These are phyloP conservation scores for Gnathonemus echidnorhynchus DNA, from an alignment of 2,113 vertebrate genomes.

Conservation along the genomic window DNA sequence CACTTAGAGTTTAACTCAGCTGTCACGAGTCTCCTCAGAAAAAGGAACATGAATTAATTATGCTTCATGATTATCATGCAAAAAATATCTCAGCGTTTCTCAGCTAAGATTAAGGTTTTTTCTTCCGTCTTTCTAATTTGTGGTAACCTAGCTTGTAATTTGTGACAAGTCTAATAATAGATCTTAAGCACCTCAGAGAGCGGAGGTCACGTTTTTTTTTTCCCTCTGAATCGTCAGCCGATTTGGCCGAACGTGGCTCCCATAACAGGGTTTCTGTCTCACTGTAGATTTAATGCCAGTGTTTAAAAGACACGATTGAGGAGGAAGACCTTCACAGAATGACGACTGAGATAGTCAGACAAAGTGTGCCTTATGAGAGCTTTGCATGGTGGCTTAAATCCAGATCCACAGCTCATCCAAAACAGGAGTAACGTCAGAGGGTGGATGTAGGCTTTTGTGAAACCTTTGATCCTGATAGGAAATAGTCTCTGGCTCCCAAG, in stretches of 20 bases:
- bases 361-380: background rate
- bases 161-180: background rate
- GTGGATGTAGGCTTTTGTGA: background rate
- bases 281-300: background rate
- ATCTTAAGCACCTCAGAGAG: background rate
- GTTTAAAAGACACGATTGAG: background rate
- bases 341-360: background rate
- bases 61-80: background rate
- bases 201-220: background rate
- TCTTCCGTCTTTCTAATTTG: slow-evolving; percentile 3
- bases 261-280: background rate
- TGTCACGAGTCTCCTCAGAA: slow-evolving; percentile 1
- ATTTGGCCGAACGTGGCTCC: background rate
- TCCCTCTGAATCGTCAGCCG: background rate
- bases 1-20: background rate
- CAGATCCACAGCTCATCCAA: background rate
- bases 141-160: background rate
- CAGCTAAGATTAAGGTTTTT: background rate
- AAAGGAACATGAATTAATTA: background rate
- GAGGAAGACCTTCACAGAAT: background rate
- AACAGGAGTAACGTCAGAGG: background rate
- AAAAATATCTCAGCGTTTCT: background rate
- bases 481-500: background rate
- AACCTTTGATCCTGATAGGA: background rate
- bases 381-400: background rate